phyloP scores from a whole-genome alignment of 2,797 vertebrate species.

The Labroides dimidiatus region DNA sequence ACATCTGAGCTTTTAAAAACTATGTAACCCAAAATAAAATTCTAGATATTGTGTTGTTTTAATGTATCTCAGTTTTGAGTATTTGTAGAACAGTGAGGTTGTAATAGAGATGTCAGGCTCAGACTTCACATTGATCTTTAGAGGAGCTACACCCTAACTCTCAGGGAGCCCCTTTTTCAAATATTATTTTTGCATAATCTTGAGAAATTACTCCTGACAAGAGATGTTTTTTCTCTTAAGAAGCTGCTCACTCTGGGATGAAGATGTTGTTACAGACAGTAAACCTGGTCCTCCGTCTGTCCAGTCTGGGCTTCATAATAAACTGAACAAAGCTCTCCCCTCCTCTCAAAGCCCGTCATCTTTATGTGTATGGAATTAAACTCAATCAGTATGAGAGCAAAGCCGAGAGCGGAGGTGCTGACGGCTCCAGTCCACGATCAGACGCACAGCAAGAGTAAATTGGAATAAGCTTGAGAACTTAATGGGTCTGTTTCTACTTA shows the following conservation, averaged over 20 bases:
- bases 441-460: not conserved
- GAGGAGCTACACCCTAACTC: not conserved
- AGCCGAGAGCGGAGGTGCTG: not conserved
- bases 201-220: not conserved
- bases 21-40: too few relatives aligned
- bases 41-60: too few relatives aligned
- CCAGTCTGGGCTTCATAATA: too few relatives aligned
- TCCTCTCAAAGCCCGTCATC: not conserved
- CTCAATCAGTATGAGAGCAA: not conserved
- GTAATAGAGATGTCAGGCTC: not conserved
- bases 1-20: too few relatives aligned
- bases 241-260: not conserved
- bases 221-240: not conserved
- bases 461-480: not conserved
- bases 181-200: not conserved
- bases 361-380: not conserved
- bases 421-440: slow-evolving; percentile 1
- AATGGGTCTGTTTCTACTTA: not conserved
- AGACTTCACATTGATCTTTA: not conserved
- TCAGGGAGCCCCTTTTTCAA: not conserved
- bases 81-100: not conserved
- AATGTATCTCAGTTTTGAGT: too few relatives aligned
- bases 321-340: not conserved
- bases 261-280: not conserved
- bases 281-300: not conserved